Conservation (phyloP, 2,888 invertebrate species). For the Xylota segnis region DNA sequence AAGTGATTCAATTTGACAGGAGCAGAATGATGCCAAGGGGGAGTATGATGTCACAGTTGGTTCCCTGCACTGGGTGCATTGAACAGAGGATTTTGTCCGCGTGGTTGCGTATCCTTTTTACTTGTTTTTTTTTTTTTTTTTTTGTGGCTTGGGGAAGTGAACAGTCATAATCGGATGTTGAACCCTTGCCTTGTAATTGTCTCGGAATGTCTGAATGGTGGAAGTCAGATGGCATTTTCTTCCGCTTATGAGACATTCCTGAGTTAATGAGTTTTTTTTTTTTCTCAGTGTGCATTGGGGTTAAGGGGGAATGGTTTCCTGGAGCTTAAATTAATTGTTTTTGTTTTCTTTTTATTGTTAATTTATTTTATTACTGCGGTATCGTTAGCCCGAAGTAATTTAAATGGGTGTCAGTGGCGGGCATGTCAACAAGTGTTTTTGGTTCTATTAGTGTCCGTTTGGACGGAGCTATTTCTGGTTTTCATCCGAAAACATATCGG, state of each 20-base stretch:
- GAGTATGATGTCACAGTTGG: slow-evolving; percentile 41
- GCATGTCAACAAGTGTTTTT: too few species aligned
- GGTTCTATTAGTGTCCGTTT: too few species aligned
- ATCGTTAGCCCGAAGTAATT: background rate
- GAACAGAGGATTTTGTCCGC: slow-evolving; percentile 36
- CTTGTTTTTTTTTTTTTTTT: slow-evolving; percentile 12
- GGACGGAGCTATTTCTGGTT: too few species aligned
- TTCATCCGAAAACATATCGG: too few species aligned
- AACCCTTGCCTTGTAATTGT: slow-evolving; percentile 35
- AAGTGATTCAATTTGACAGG: slow-evolving; percentile 55
- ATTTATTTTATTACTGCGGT: slow-evolving; percentile 10
- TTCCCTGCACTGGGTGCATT: slow-evolving; percentile 43
- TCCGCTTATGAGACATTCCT: slow-evolving; percentile 4
- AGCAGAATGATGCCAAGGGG: background rate
- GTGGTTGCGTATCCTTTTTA: too few species aligned
- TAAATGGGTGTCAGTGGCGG: too few species aligned
- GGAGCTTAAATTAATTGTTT: slow-evolving; percentile 9
- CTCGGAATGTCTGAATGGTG: slow-evolving; percentile 34
- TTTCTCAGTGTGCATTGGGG: slow-evolving; percentile 20
- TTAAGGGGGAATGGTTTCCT: slow-evolving; percentile 6
- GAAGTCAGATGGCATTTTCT: slow-evolving; percentile 14
- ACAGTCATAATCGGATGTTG: slow-evolving; percentile 60
- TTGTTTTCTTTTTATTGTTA: slow-evolving; percentile 6
- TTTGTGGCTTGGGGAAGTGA: slow-evolving; percentile 1
- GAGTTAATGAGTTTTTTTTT: slow-evolving; percentile 22